Evolutionary conservation across 2,797 vertebrate species (phyloP).

Genomic region (Syndactyla subalaris): DNA sequence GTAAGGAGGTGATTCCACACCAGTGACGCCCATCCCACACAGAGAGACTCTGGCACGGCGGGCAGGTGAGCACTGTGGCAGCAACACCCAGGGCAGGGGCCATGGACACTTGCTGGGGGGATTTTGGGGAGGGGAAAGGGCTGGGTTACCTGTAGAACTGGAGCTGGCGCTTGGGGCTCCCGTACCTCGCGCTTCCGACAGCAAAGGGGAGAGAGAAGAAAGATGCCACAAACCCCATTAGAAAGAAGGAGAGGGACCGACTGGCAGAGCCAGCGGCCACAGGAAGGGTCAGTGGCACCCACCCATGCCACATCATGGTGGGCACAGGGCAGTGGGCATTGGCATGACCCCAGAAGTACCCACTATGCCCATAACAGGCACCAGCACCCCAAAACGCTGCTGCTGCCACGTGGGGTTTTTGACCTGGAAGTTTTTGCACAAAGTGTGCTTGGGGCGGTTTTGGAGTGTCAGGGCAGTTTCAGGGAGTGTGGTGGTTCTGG

Average conservation of each 20-base stretch:
- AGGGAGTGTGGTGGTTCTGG: not conserved
- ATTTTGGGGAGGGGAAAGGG: not conserved
- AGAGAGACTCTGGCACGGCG: not conserved
- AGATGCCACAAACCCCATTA: slow-evolving; percentile 72
- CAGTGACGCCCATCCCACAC: not conserved
- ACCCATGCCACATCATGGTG: not conserved
- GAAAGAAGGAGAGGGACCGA: not conserved
- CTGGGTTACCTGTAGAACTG: slow-evolving; percentile 98
- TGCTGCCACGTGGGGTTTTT: not conserved
- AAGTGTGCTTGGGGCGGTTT: accelerated
- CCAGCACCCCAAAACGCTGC: accelerated
- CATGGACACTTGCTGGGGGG: not conserved
- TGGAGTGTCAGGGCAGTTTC: not conserved
- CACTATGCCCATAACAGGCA: not conserved
- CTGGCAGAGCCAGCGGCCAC: not conserved
- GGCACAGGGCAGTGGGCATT: not conserved
- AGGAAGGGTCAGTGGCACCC: not conserved
- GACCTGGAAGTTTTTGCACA: not conserved
- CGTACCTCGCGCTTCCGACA: slow-evolving; percentile 94
- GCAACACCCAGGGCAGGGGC: not conserved
- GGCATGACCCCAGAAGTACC: accelerated
- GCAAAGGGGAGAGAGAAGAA: slow-evolving; percentile 78
- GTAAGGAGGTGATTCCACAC: accelerated
- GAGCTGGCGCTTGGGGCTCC: slow-evolving; percentile 99
- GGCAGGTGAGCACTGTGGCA: not conserved